phyloP scores from a whole-genome alignment of 2,113 vertebrate genomes.

The Arothron firmamentum region DNA sequence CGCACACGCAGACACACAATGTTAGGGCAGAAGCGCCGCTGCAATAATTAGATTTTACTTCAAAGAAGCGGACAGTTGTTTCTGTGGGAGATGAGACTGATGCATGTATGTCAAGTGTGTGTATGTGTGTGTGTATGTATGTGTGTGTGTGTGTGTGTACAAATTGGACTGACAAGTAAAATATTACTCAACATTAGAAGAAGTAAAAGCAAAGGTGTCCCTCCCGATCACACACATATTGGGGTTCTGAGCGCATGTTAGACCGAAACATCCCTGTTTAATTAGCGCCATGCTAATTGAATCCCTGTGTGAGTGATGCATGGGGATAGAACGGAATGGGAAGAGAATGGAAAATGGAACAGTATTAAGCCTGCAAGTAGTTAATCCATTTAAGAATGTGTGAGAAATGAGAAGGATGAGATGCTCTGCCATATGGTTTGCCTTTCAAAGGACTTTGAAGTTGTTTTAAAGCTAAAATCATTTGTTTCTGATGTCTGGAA shows the following conservation, averaged over 20 bases:
- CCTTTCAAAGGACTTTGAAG: constrained; percentile 40
- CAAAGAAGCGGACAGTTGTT: constrained; percentile 41
- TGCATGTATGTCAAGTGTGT: constrained; percentile 7
- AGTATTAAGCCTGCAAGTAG: constrained; percentile 49
- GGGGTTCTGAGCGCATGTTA: constrained; percentile 35
- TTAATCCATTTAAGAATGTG: constrained; percentile 62
- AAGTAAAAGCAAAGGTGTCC: background rate
- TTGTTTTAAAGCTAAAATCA: constrained; percentile 25
- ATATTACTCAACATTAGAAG: background rate
- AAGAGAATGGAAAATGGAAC: constrained; percentile 62
- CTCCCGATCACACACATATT: background rate
- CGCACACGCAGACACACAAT: background rate
- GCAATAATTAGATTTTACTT: constrained; percentile 58
- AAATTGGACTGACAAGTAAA: background rate
- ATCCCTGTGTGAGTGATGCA: constrained; percentile 57
- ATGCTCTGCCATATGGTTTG: constrained; percentile 22
- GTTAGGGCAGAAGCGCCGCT: constrained; percentile 4
- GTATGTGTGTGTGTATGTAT: background rate
- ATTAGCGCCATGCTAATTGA: constrained; percentile 58
- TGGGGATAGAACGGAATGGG: constrained; percentile 36
- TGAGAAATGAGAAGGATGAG: constrained; percentile 46
- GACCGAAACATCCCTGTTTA: constrained; percentile 43
- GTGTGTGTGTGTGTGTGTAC: background rate
- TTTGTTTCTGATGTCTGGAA: background rate
- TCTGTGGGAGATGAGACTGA: constrained; percentile 28